Percentiles rank a stretch among this genome's conserved stretches.
Evolutionary conservation across 1,140 invertebrate genomes (phyloP).

Genomic region (Araneus ventricosus): DNA sequence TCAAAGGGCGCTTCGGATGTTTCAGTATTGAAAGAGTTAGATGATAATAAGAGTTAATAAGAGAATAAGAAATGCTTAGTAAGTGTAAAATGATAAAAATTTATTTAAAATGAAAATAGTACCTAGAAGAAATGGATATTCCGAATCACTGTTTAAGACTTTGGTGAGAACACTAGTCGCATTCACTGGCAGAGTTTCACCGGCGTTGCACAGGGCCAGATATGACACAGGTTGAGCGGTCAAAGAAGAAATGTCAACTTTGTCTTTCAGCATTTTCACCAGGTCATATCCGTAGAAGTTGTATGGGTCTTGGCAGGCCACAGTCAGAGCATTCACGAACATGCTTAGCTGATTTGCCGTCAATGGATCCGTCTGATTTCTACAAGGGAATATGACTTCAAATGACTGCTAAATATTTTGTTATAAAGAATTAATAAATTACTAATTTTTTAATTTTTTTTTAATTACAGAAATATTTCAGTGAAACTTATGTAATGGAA

Average conservation of each 20-base stretch:
- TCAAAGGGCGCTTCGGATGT: no score
- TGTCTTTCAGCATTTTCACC: background rate
- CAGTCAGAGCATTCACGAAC: background rate
- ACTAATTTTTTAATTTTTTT: no score
- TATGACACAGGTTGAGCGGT: background rate
- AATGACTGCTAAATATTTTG: no score
- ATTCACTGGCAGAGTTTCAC: background rate
- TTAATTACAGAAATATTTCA: no score
- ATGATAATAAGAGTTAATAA: no score
- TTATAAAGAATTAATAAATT: no score
- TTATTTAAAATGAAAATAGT: background rate
- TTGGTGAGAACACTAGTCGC: background rate
- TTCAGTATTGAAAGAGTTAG: no score
- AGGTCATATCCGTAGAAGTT: slow-evolving; percentile 2
- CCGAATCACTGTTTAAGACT: background rate
- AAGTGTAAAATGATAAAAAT: background rate
- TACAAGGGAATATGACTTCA: background rate
- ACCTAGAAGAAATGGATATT: background rate
- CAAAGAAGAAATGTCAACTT: background rate
- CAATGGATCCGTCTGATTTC: background rate
- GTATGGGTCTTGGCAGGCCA: background rate
- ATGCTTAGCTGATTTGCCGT: background rate
- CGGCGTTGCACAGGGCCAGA: slow-evolving; percentile 21
- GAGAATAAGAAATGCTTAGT: no score
- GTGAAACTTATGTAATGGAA: no score